Conservation (phyloP, 2,888 invertebrate species). For the Anoncus sp. region DNA sequence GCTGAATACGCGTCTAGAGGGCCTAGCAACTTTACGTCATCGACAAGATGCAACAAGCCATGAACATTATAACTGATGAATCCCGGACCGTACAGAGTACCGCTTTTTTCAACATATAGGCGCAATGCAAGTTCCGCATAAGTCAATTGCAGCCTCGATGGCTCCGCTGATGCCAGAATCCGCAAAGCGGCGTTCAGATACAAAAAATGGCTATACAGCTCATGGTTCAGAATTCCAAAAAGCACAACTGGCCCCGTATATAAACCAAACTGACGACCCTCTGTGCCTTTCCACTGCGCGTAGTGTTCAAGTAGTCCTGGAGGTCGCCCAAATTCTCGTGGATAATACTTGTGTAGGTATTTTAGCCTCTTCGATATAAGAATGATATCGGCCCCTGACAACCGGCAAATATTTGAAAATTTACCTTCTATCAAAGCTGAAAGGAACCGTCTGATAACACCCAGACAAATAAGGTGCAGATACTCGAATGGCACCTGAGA, state of each 20-base stretch:
- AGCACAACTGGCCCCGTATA: constrained; percentile 33
- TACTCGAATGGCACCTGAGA: constrained; percentile 39
- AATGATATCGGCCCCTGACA: constrained; percentile 2
- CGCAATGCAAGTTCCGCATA: constrained; percentile 28
- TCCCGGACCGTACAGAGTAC: background rate
- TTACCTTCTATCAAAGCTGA: constrained; percentile 20
- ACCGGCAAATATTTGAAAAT: constrained; percentile 6
- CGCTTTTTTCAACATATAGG: constrained; percentile 2
- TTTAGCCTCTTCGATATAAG: constrained; percentile 8
- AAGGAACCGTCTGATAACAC: constrained; percentile 21
- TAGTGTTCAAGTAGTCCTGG: constrained; percentile 6
- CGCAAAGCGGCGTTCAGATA: constrained; percentile 22
- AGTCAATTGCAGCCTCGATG: background rate
- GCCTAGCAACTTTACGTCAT: constrained; percentile 31
- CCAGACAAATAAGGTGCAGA: constrained; percentile 37
- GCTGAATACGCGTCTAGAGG: constrained; percentile 27
- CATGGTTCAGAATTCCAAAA: background rate
- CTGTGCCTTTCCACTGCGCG: constrained; percentile 19
- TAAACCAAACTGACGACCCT: constrained; percentile 11
- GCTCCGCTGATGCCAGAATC: constrained; percentile 5
- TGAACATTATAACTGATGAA: constrained; percentile 37
- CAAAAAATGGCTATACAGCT: constrained; percentile 27
- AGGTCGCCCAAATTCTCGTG: constrained; percentile 29
- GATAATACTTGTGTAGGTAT: background rate
- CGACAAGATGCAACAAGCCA: constrained; percentile 35